Evolutionary conservation across 92 coral and sea anemone species (phyloP).

Genomic region (Umimayanthus chanpuru): DNA sequence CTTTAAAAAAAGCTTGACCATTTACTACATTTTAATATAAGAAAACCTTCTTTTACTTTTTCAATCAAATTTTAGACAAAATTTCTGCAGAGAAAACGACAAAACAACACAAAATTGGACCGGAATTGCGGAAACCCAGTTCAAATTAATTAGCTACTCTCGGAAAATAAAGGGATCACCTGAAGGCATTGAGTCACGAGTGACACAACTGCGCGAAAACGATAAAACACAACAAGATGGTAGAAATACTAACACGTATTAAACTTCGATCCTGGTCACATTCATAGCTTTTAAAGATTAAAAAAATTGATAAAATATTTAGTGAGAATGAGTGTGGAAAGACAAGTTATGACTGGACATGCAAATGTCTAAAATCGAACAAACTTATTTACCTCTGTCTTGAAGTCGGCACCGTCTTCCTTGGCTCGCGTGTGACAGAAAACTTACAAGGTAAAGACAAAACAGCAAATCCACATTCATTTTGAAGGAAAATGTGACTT

Average conservation of each 20-base stretch:
- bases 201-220: neutral
- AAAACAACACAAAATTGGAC: neutral
- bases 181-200: neutral
- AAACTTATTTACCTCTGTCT: conserved; percentile 7
- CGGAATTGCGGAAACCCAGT: neutral
- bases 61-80: neutral
- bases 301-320: neutral
- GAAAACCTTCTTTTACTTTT: neutral
- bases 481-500: neutral
- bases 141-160: neutral
- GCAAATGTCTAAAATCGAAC: neutral
- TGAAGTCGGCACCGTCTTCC: conserved; percentile 22
- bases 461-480: conserved; percentile 21
- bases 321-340: neutral
- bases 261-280: neutral
- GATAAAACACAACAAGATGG: neutral
- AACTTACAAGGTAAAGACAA: conserved; percentile 11
- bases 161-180: neutral
- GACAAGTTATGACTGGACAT: neutral
- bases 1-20: too few relatives aligned
- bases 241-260: neutral
- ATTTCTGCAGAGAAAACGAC: neutral
- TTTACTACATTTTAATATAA: too few relatives aligned
- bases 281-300: neutral
- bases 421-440: neutral